Evolutionary conservation across 23 tunicate species (phyloP).

Genomic region (Ascidia mentula): DNA sequence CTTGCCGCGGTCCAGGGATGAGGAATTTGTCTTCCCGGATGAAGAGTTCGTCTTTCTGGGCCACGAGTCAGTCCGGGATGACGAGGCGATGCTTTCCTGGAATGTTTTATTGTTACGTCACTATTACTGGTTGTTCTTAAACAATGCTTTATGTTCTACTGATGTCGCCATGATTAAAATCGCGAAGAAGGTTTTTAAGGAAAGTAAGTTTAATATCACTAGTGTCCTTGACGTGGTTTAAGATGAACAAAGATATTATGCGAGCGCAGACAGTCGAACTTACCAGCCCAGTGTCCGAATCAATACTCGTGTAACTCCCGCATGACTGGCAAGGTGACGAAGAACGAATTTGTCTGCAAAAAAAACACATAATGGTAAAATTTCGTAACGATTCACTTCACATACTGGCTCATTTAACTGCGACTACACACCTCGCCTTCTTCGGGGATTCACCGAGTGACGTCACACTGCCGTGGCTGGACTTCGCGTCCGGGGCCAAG

Average conservation of each 20-base stretch:
- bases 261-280: no score
- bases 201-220: no score
- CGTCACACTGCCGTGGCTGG: conserved; percentile 72
- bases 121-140: neutral
- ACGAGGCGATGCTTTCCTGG: conserved; percentile 69
- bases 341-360: conserved; percentile 31
- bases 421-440: conserved; percentile 43
- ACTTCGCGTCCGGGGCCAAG: conserved; percentile 51
- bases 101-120: neutral
- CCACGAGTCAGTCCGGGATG: conserved; percentile 71
- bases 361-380: no score
- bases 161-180: no score
- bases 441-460: conserved; percentile 80
- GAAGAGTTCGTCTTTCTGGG: conserved; percentile 31
- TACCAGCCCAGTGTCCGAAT: conserved; percentile 85
- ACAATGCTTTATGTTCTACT: no score
- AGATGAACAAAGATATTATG: no score
- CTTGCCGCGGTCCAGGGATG: conserved; percentile 17
- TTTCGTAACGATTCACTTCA: no score
- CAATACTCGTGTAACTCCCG: conserved; percentile 72
- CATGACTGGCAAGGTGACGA: conserved; percentile 80
- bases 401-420: no score
- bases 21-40: conserved; percentile 19
- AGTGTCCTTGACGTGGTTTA: no score
- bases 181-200: no score